Evolutionary conservation across 2,113 vertebrate species (phyloP).

Genomic region (Mastomys natalensis): DNA sequence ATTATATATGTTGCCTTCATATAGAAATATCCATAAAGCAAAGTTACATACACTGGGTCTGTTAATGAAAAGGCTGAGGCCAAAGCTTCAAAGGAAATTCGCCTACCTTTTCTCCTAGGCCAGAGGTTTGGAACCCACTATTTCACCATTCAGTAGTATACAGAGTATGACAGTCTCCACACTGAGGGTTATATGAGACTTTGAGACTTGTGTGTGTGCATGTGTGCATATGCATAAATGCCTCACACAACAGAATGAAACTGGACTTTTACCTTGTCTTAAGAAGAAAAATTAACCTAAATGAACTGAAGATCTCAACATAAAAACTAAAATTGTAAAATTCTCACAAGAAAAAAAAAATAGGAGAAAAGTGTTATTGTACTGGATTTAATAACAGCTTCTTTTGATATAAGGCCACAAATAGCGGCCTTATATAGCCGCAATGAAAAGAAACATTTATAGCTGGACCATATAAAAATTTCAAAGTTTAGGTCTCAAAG

Average conservation of each 20-base stretch:
- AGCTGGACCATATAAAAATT: background rate
- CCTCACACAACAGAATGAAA: background rate
- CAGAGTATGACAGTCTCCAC: background rate
- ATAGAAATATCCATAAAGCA: background rate
- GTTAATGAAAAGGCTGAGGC: background rate
- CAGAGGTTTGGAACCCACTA: background rate
- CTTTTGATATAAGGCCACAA: background rate
- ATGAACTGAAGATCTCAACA: background rate
- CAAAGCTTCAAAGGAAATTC: background rate
- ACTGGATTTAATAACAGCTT: background rate
- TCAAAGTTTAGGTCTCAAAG: background rate
- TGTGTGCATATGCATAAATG: too few species aligned
- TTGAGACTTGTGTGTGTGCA: too few species aligned
- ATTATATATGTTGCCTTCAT: background rate
- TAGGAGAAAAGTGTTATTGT: background rate
- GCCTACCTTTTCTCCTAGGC: background rate
- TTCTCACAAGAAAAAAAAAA: background rate
- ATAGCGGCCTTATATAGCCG: too few species aligned
- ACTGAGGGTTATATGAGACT: background rate
- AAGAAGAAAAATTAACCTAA: background rate
- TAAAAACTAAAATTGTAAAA: background rate
- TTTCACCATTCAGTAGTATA: background rate
- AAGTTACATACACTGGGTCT: background rate
- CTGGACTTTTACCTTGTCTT: background rate
- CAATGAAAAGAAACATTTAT: background rate